phyloP scores from a whole-genome alignment of 1,140 invertebrate species.

The Frieseomelitta varia region DNA sequence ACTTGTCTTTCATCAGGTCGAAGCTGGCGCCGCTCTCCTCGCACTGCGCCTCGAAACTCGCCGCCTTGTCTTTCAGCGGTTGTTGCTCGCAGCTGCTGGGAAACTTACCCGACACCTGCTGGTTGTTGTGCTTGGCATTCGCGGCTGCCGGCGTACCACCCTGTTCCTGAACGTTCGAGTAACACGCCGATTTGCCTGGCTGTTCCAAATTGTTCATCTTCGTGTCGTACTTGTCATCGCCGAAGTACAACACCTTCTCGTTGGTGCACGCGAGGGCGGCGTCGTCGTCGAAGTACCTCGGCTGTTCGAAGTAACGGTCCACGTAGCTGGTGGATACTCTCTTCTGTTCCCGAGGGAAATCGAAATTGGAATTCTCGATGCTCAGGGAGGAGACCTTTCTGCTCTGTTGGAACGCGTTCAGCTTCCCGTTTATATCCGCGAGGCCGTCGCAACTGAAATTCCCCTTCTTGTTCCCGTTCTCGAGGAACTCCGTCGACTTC shows the following conservation, averaged over 20 bases:
- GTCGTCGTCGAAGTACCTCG: conserved; percentile 77
- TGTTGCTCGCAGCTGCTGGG: conserved; percentile 61
- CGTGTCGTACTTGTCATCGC: conserved; percentile 67
- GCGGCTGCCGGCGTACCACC: not conserved
- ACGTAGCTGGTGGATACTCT: conserved; percentile 79
- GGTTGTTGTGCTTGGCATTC: conserved; percentile 32
- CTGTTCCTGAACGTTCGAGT: conserved; percentile 72
- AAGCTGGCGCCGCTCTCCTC: conserved; percentile 51
- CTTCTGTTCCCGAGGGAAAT: conserved; percentile 68
- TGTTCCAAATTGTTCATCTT: conserved; percentile 78
- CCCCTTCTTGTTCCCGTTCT: conserved; percentile 74
- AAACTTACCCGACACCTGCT: conserved; percentile 36
- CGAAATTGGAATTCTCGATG: conserved; percentile 64
- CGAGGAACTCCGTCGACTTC: conserved; percentile 77
- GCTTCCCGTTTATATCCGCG: conserved; percentile 33
- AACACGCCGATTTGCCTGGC: conserved; percentile 64
- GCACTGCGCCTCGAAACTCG: conserved; percentile 33
- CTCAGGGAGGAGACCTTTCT: conserved; percentile 69
- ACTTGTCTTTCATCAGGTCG: conserved; percentile 47
- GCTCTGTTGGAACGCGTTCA: conserved; percentile 67
- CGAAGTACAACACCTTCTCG: conserved; percentile 64
- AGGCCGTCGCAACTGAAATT: conserved; percentile 35
- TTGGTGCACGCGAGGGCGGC: conserved; percentile 34
- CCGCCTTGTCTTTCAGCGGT: conserved; percentile 38
- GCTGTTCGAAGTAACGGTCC: conserved; percentile 79